Conservation (phyloP, 2,888 invertebrate genomes). For the Lottia gigantea region DNA sequence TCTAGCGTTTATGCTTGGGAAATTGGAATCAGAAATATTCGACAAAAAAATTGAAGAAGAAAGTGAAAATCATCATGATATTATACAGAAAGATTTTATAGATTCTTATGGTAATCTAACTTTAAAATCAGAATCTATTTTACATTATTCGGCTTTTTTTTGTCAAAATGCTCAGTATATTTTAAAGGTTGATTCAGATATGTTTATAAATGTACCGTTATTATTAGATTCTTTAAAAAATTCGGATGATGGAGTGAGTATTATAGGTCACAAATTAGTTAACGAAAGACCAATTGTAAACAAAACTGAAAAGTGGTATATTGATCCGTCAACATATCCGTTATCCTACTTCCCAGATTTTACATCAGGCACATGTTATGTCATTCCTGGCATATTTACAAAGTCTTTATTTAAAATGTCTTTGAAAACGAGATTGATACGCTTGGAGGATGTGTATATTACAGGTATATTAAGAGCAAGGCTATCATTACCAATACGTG, state of each 20-base stretch:
- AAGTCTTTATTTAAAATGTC: slow-evolving; percentile 74
- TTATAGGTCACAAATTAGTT: slow-evolving; percentile 66
- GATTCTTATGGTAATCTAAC: slow-evolving; percentile 14
- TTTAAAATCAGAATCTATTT: not conserved
- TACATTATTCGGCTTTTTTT: too few species aligned
- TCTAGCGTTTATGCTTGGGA: slow-evolving; percentile 25
- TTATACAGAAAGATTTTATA: slow-evolving; percentile 29
- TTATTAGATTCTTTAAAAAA: too few species aligned
- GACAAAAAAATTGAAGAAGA: slow-evolving; percentile 22
- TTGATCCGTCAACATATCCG: slow-evolving; percentile 65
- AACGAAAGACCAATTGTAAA: slow-evolving; percentile 67
- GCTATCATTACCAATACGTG: slow-evolving; percentile 20
- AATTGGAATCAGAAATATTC: not conserved
- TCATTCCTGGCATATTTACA: slow-evolving; percentile 77
- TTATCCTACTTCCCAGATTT: slow-evolving; percentile 68
- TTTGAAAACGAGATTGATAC: slow-evolving; percentile 79
- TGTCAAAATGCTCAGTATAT: too few species aligned
- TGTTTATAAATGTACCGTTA: too few species aligned
- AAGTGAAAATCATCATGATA: slow-evolving; percentile 21
- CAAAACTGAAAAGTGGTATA: slow-evolving; percentile 68
- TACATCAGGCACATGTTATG: slow-evolving; percentile 69
- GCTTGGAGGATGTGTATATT: slow-evolving; percentile 91
- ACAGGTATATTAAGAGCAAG: slow-evolving; percentile 78
- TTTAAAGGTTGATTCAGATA: too few species aligned
- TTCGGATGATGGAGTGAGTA: not conserved